A percentile compares a stretch with the other conserved stretches of the same genome.
phyloP scores from a whole-genome alignment of 53 echinoderm and acorn worm genomes.

The Astropecten irregularis region DNA sequence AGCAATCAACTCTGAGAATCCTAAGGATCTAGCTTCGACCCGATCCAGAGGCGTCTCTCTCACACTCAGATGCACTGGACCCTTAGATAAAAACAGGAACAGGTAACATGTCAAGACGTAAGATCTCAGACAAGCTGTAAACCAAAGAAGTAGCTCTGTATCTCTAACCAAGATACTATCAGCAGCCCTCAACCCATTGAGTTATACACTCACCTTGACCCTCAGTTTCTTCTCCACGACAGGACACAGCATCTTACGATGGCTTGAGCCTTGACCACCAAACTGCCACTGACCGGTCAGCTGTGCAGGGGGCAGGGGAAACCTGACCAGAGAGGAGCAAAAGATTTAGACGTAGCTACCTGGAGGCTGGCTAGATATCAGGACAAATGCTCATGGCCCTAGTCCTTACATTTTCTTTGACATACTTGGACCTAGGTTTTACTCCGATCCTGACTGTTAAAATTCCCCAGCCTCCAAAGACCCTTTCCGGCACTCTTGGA shows the following conservation, averaged over 20 bases:
- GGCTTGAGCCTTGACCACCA: slow-evolving; percentile 63
- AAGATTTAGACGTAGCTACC: too few relatives aligned
- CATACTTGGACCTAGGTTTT: too few relatives aligned
- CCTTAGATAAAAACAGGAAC: slow-evolving; percentile 31
- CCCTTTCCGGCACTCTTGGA: too few relatives aligned
- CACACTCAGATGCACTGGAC: slow-evolving; percentile 68
- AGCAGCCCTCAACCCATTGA: too few relatives aligned
- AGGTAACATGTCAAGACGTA: neutral
- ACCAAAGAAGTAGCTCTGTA: neutral
- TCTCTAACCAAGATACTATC: neutral
- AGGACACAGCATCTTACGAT: slow-evolving; percentile 87
- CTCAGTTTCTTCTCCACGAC: slow-evolving; percentile 81
- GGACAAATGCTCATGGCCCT: too few relatives aligned
- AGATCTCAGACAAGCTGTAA: too few relatives aligned
- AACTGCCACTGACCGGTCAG: slow-evolving; percentile 81
- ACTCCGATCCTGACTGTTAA: too few relatives aligned
- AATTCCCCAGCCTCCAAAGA: too few relatives aligned
- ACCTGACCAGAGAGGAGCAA: too few relatives aligned
- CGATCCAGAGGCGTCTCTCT: slow-evolving; percentile 78
- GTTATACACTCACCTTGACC: slow-evolving; percentile 91
- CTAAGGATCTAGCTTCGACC: slow-evolving; percentile 74
- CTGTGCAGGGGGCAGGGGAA: slow-evolving; percentile 72
- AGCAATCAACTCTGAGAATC: slow-evolving; percentile 87
- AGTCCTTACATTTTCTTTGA: too few relatives aligned
- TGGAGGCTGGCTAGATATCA: too few relatives aligned